Evolutionary conservation across 2,113 vertebrate species (phyloP).

Genomic region (Dromiciops gliroides): DNA sequence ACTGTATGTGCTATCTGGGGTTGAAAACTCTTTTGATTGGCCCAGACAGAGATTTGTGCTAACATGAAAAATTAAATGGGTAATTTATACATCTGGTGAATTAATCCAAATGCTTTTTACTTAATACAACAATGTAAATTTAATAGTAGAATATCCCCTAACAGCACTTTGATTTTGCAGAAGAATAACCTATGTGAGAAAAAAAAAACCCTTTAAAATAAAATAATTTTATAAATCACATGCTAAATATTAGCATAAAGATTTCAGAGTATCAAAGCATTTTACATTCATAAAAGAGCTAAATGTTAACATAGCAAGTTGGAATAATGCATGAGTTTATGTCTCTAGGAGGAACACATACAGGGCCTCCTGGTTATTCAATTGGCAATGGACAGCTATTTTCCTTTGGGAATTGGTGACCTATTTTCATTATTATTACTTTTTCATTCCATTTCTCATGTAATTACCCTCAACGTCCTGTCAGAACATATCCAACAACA

Average conservation of each 20-base stretch:
- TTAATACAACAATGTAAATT: neutral
- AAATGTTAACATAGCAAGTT: neutral
- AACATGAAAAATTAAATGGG: neutral
- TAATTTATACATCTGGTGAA: neutral
- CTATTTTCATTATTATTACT: neutral
- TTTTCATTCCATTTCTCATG: slow-evolving; percentile 5
- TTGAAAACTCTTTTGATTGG: neutral
- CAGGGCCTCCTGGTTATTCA: neutral
- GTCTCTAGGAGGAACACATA: neutral
- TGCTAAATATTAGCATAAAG: slow-evolving; percentile 3
- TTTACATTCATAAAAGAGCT: slow-evolving; percentile 27
- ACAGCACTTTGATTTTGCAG: neutral
- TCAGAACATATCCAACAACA: neutral
- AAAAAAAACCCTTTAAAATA: neutral
- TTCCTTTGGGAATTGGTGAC: neutral
- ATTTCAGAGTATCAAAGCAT: neutral
- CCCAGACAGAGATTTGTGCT: neutral
- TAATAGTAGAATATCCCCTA: neutral
- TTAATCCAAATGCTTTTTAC: neutral
- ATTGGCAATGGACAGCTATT: neutral
- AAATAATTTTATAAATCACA: neutral
- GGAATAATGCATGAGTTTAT: neutral
- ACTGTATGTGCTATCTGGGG: neutral
- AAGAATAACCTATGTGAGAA: neutral
- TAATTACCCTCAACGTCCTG: slow-evolving; percentile 16